A percentile compares a stretch with the other conserved stretches of the same genome.
Evolutionary conservation across 2,797 vertebrate genomes (phyloP).

Genomic region (Sebastes vulpes): DNA sequence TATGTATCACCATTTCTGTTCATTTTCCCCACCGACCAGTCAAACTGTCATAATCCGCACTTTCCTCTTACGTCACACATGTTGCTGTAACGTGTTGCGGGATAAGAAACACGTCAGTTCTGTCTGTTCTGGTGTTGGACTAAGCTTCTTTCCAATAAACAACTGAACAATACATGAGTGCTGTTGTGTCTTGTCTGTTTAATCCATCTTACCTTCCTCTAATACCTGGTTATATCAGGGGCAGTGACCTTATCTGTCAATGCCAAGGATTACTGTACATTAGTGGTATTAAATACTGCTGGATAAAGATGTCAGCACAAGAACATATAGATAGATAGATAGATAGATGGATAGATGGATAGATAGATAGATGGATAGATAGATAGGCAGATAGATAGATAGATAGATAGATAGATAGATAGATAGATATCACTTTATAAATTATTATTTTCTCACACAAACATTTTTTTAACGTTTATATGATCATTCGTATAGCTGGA

Average conservation of each 20-base stretch:
- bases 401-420: constrained; percentile 6
- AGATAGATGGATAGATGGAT: neutral
- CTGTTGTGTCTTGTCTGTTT: constrained; percentile 62
- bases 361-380: constrained; percentile 7
- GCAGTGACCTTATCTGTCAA: constrained; percentile 59
- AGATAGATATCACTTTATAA: neutral
- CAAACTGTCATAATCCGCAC: neutral
- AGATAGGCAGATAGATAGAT: neutral
- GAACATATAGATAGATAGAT: neutral
- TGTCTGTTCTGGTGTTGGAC: constrained; percentile 39
- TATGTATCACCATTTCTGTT: neutral
- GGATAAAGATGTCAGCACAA: neutral
- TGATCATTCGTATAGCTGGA: no score
- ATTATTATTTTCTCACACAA: no score
- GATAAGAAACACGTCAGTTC: constrained; percentile 11
- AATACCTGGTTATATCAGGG: constrained; percentile 64
- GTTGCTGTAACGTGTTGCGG: constrained; percentile 20
- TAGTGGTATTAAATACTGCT: constrained; percentile 26
- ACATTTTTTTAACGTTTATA: no score
- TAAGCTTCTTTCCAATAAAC: constrained; percentile 74
- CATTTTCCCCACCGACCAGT: neutral
- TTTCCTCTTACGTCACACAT: neutral
- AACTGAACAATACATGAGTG: constrained; percentile 49
- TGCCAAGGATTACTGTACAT: constrained; percentile 58
- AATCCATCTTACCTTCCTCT: constrained; percentile 75